Percentiles rank a stretch among this genome's conserved stretches.
These are phyloP conservation scores for Heterodera schachtii DNA, from an alignment of 1,140 invertebrate genomes.

Conservation along the genomic window DNA sequence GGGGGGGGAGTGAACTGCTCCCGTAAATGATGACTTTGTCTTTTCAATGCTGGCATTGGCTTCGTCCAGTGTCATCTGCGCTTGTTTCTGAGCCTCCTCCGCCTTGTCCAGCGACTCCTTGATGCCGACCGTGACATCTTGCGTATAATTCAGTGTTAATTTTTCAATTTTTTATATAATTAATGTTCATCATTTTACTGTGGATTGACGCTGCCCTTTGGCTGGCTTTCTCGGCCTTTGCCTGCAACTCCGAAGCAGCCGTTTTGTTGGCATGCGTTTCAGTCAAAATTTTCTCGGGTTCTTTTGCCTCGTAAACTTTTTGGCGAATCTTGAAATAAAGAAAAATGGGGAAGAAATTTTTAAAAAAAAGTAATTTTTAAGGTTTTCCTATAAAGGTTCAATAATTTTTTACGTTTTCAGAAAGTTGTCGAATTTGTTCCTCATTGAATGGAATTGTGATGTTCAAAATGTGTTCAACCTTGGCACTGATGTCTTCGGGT, in stretches of 20 bases:
- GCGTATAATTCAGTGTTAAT: too few species aligned
- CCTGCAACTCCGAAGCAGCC: slow-evolving; percentile 55
- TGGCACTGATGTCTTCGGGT: slow-evolving; percentile 57
- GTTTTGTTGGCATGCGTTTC: slow-evolving; percentile 62
- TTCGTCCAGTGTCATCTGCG: slow-evolving; percentile 39
- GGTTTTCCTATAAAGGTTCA: background rate
- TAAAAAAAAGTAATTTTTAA: background rate
- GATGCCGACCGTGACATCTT: slow-evolving; percentile 44
- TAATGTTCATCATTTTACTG: slow-evolving; percentile 32
- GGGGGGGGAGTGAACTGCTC: too few species aligned
- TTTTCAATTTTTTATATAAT: too few species aligned
- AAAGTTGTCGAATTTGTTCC: slow-evolving; percentile 58
- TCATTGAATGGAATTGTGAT: slow-evolving; percentile 61
- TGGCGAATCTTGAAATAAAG: slow-evolving; percentile 58
- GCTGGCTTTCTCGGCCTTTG: slow-evolving; percentile 48
- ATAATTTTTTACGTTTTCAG: slow-evolving; percentile 48
- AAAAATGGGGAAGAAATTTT: background rate
- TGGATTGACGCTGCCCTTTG: slow-evolving; percentile 47
- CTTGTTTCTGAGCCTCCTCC: slow-evolving; percentile 42
- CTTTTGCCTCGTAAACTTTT: slow-evolving; percentile 61
- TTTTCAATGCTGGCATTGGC: slow-evolving; percentile 42
- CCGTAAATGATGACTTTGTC: slow-evolving; percentile 9
- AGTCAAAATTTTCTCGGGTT: slow-evolving; percentile 60
- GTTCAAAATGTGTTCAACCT: slow-evolving; percentile 58
- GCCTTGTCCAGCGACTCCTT: slow-evolving; percentile 46